A percentile compares a stretch with the other conserved stretches of the same genome.
Evolutionary conservation across 2,797 vertebrate species (phyloP).

Genomic region (Betta splendens): DNA sequence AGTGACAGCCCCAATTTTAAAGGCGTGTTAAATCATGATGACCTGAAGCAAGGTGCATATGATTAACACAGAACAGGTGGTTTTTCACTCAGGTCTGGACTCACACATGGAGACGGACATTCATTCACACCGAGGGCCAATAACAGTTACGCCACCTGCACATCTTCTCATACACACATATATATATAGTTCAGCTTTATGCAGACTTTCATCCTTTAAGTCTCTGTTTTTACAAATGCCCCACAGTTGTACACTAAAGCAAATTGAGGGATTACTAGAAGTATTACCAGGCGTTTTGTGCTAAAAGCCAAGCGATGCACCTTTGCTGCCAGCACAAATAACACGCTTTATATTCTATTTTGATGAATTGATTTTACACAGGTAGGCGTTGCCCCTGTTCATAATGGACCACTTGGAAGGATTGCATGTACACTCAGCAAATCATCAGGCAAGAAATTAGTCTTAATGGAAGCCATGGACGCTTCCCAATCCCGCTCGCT

Average conservation of each 20-base stretch:
- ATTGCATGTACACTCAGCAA: conserved; percentile 79
- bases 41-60: too few species aligned
- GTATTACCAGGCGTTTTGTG: conserved; percentile 21
- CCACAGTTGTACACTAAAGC: conserved; percentile 1
- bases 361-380: conserved; percentile 69
- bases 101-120: too few species aligned
- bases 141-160: too few species aligned
- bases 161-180: too few species aligned
- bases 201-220: background rate
- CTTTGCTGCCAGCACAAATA: conserved; percentile 41
- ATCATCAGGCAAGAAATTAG: conserved; percentile 71
- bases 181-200: too few species aligned
- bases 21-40: too few species aligned
- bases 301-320: conserved; percentile 43
- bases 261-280: conserved; percentile 4
- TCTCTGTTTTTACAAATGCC: background rate
- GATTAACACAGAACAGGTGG: too few species aligned
- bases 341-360: conserved; percentile 48
- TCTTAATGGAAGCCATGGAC: conserved; percentile 82
- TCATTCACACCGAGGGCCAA: too few species aligned
- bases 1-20: too few species aligned
- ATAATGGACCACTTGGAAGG: conserved; percentile 68
- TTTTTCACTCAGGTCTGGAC: too few species aligned
- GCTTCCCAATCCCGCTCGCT: conserved; percentile 65
- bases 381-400: conserved; percentile 64